Evolutionary conservation across 2,888 invertebrate species (phyloP).

Genomic region (Chalcis sispes): DNA sequence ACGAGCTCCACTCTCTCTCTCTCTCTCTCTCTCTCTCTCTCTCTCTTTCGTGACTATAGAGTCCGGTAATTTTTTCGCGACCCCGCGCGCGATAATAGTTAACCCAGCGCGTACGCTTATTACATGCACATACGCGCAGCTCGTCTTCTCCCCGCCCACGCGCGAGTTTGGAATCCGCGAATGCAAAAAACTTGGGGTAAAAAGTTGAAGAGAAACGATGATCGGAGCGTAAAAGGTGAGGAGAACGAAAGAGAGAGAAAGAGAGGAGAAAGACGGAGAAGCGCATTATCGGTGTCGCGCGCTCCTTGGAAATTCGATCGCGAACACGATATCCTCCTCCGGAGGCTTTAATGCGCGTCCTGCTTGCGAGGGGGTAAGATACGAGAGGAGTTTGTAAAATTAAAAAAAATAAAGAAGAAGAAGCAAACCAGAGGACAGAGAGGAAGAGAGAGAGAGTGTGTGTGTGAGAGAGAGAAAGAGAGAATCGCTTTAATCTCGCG

Average conservation of each 20-base stretch:
- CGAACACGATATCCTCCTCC: conserved; percentile 51
- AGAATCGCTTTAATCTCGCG: conserved; percentile 50
- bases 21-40: conserved; percentile 11
- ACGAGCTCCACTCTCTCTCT: conserved; percentile 14
- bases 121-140: too few relatives aligned
- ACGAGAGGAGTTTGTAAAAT: too few relatives aligned
- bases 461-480: conserved; percentile 2
- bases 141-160: not conserved
- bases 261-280: too few relatives aligned
- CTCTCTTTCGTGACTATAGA: not conserved
- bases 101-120: conserved; percentile 14
- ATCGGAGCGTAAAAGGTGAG: not conserved
- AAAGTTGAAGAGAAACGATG: too few relatives aligned
- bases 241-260: not conserved
- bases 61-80: conserved; percentile 27
- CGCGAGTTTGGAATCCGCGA: not conserved
- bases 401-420: not conserved
- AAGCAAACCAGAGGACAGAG: not conserved
- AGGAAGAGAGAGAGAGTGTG: conserved; percentile 7
- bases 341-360: conserved; percentile 27
- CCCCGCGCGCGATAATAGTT: conserved; percentile 41
- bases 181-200: not conserved
- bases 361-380: conserved; percentile 11
- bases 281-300: conserved; percentile 41
- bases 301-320: conserved; percentile 46